Evolutionary conservation across 2,888 invertebrate species (phyloP), one percentile per base, ranked within the genome.

Genomic region (Callyntrura guangdongensis): DNA sequence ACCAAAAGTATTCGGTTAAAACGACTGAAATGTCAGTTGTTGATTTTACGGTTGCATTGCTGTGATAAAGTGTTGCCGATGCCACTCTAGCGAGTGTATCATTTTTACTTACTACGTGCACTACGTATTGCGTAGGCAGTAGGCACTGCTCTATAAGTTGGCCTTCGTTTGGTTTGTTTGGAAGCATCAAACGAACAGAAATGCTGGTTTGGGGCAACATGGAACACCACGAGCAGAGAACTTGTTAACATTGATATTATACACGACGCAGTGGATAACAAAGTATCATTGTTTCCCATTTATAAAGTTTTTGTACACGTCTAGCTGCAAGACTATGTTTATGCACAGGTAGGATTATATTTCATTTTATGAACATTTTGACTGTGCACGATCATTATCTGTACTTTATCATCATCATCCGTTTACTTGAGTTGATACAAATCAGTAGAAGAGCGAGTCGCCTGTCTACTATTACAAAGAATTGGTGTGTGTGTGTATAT

Each of bases 341-440:
- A 74, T 20, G 49, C 47, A 12, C 74, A 74, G 74, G 74, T 74
- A 82, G 74, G 27, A 77, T 79, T 86, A 64, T 67, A 86, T 79
- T 86, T 86, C 86, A 77, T 79, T 86, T 79, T 86, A 79, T 79
- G 79, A 79, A 79, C 79, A 64, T 79, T n/a, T 67, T 86, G 59
- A 64, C 64, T 86, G 61, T 47, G 47, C 72, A 81, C 81, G 90
- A 87, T 87, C 87, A 36, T 91, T 87, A 91, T 91, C 91, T 87
- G 56, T 20, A 83, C 47, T 49, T 91, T 91, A 87, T 56, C 84
- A 74, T n/a, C 82, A 82, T 81, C 86, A 89, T 84, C 87, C 87
- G 85, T 85, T 69, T 74, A 74, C 17, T 74, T 17, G 47, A 20
- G 45, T 45, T 36, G 72, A 72, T 72, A 25, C 17, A 72, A 5